phyloP scores from a whole-genome alignment of 2,888 invertebrate species.

The Cenopis cana region DNA sequence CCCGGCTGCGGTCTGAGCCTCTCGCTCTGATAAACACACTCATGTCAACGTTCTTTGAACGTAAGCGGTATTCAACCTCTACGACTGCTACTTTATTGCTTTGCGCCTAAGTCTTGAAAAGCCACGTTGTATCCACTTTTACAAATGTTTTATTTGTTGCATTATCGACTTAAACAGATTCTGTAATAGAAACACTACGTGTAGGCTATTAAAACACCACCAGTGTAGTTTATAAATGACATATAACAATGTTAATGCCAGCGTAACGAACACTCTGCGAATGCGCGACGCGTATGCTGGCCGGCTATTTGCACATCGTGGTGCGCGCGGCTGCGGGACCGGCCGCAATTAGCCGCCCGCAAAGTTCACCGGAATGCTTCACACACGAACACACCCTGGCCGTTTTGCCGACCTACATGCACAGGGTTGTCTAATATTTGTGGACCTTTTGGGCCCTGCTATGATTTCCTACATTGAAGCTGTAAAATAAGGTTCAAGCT shows the following conservation, averaged over 20 bases:
- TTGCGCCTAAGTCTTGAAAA: constrained; percentile 46
- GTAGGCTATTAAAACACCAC: background rate
- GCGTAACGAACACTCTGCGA: constrained; percentile 45
- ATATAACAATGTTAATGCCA: constrained; percentile 33
- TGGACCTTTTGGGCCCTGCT: constrained; percentile 1
- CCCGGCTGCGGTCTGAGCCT: constrained; percentile 74
- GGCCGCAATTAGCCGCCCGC: constrained; percentile 74
- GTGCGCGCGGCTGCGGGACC: constrained; percentile 59
- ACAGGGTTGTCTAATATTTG: constrained; percentile 52
- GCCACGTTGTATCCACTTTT: constrained; percentile 36
- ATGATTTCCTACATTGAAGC: background rate
- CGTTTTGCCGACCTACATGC: constrained; percentile 56
- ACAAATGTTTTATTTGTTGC: constrained; percentile 3
- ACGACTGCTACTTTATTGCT: constrained; percentile 58
- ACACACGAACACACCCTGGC: constrained; percentile 60
- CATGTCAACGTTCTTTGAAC: constrained; percentile 80
- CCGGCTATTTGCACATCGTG: constrained; percentile 71
- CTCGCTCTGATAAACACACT: constrained; percentile 77
- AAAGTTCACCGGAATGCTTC: constrained; percentile 70
- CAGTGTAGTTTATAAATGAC: constrained; percentile 20
- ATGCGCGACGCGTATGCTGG: constrained; percentile 63
- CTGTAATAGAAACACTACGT: too few species aligned
- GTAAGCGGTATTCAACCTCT: constrained; percentile 68
- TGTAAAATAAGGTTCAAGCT: background rate
- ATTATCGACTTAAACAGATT: constrained; percentile 12